A percentile compares a stretch with the other conserved stretches of the same genome.
Conservation (phyloP, 2,797 vertebrate genomes). For the Scolopax rusticola region DNA sequence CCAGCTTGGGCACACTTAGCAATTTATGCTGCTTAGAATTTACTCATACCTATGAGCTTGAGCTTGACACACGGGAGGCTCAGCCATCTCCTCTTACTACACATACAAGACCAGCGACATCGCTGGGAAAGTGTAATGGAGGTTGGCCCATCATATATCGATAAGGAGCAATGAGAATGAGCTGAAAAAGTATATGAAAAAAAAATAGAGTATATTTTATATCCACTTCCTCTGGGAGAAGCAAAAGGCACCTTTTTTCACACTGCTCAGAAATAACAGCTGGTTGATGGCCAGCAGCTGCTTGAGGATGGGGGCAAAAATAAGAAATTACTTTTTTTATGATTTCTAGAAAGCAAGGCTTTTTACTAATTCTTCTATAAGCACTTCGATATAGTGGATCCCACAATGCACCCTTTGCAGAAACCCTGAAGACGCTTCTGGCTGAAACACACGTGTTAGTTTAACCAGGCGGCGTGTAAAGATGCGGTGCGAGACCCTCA, state of each 20-base stretch:
- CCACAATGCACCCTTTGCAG: accelerated
- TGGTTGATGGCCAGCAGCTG: accelerated
- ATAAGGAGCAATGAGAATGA: background rate
- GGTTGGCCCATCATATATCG: background rate
- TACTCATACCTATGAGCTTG: background rate
- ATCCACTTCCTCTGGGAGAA: background rate
- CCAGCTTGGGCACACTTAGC: background rate
- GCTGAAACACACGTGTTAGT: accelerated
- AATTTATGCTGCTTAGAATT: background rate
- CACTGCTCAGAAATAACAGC: background rate
- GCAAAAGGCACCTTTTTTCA: background rate
- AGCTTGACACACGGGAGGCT: background rate
- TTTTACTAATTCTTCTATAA: background rate
- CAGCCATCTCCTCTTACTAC: background rate
- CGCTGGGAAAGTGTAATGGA: background rate
- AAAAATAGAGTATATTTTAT: background rate
- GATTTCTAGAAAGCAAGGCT: background rate
- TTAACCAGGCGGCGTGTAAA: accelerated
- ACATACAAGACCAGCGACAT: background rate
- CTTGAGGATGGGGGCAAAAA: background rate
- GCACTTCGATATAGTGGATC: accelerated
- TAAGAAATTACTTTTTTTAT: background rate
- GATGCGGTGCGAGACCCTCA: accelerated
- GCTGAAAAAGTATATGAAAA: background rate
- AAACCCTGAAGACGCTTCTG: background rate